Evolutionary conservation across 2,797 vertebrate species (phyloP), one percentile per base, ranked within the genome.

Genomic region (Coregonus sp.): DNA sequence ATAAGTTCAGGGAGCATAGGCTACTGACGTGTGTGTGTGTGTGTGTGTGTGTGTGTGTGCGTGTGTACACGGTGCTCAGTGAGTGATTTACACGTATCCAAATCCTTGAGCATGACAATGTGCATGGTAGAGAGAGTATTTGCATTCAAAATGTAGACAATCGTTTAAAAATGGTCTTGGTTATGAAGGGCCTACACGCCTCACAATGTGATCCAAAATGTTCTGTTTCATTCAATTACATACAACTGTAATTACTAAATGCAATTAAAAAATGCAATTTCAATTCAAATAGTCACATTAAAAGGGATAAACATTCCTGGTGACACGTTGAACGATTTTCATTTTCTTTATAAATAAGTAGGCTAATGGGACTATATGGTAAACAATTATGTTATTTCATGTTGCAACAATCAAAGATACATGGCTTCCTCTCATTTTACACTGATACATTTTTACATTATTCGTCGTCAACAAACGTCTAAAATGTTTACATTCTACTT

Each of bases 381-480:
- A 70, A 89, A 91, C 89, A 91, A 14, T 14, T 25, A 92, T 90
- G 84, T 84, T 82, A 87, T 89, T 84, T 85, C 5, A 88, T 92
- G 85, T 73, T 61, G 81, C 76, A 87, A 87, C 88, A 90, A 90
- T 90, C 87, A 85, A 90, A 89, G 9, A 11, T 25, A 63, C 91
- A 91, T 84, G 86, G 83, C 87, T 86, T 87, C 88, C 88, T 92
- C 85, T 89, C 74, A 61, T 80, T 90, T 78, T 86, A 87, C 87
- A 85, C 90, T 87, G 86, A 87, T 90, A 90, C 86, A 80, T 91
- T 89, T 92, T 74, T 86, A 86, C 80, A 81, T 87, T 85, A 87
- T 89, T 72, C 75, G 61, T 84, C 78, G 77, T 90, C 91, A 90
- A 91, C 90, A 90, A 80, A 85, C 75, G 82, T 89, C 87, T 78